Conservation (phyloP, 2,797 vertebrate genomes). For the Galago senegalensis region DNA sequence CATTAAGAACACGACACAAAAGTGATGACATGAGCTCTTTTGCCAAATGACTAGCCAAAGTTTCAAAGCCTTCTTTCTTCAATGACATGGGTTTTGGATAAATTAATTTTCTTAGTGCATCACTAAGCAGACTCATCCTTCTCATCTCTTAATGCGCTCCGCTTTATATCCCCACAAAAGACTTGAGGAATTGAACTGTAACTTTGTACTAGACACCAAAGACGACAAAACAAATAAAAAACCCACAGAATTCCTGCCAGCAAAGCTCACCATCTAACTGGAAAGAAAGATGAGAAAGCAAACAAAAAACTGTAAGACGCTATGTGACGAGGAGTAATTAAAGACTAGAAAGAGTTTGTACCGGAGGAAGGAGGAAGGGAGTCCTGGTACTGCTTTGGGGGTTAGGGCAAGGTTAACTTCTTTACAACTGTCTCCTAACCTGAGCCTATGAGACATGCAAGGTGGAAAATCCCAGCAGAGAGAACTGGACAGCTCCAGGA, state of each 20-base stretch:
- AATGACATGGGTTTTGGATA: neutral
- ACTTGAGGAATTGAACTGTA: neutral
- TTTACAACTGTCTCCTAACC: neutral
- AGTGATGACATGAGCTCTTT: neutral
- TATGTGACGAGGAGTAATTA: neutral
- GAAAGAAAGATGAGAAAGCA: neutral
- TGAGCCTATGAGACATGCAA: neutral
- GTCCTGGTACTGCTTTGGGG: neutral
- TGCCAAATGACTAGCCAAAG: neutral
- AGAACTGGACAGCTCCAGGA: neutral
- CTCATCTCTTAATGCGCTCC: neutral
- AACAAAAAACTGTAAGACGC: neutral
- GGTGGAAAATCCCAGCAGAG: neutral
- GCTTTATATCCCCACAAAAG: neutral
- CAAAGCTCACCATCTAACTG: neutral
- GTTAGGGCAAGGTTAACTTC: neutral
- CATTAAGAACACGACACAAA: neutral
- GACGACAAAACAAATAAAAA: neutral
- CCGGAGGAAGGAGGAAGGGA: neutral
- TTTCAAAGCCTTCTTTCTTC: slow-evolving; percentile 4
- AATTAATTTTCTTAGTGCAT: slow-evolving; percentile 15
- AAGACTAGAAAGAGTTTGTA: neutral
- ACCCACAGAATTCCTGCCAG: neutral
- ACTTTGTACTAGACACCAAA: neutral
- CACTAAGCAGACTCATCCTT: neutral